Conservation (phyloP, 2,113 vertebrate species). For the Hyperopisus bebe region DNA sequence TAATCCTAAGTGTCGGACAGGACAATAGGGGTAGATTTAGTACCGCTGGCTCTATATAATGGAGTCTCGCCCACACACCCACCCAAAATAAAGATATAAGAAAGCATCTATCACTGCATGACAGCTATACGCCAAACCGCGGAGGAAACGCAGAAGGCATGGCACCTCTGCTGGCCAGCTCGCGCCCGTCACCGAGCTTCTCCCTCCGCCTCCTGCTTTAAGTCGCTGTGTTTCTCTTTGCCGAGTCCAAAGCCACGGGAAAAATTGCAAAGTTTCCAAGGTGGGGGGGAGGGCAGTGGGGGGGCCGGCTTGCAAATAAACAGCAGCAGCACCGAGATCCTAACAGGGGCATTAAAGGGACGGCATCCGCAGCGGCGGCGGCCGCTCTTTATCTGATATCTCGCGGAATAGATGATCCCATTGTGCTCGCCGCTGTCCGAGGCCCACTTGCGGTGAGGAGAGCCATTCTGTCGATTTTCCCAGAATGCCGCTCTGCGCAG, state of each 20-base stretch:
- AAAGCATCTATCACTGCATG: neutral
- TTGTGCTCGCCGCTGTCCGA: constrained; percentile 47
- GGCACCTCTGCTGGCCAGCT: neutral
- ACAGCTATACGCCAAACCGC: neutral
- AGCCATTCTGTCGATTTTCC: constrained; percentile 54
- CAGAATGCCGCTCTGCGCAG: constrained; percentile 44
- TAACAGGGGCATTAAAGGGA: constrained; percentile 45
- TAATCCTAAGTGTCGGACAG: neutral
- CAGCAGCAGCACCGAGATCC: constrained; percentile 25
- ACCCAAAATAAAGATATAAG: constrained; percentile 6
- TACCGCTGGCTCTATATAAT: neutral
- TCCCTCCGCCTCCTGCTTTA: neutral
- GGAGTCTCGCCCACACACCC: neutral
- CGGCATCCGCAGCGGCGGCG: constrained; percentile 49
- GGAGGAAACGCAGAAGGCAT: neutral
- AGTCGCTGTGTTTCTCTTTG: neutral
- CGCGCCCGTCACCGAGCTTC: neutral
- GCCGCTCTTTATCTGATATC: constrained; percentile 57
- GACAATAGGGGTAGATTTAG: neutral
- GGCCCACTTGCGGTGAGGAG: constrained; percentile 46
- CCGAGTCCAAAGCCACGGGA: neutral
- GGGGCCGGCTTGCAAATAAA: constrained; percentile 26
- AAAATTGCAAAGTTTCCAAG: neutral
- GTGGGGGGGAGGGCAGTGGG: neutral
- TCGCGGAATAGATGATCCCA: constrained; percentile 51